phyloP scores from a whole-genome alignment of 2,113 vertebrate genomes.

The Orycteropus afer region DNA sequence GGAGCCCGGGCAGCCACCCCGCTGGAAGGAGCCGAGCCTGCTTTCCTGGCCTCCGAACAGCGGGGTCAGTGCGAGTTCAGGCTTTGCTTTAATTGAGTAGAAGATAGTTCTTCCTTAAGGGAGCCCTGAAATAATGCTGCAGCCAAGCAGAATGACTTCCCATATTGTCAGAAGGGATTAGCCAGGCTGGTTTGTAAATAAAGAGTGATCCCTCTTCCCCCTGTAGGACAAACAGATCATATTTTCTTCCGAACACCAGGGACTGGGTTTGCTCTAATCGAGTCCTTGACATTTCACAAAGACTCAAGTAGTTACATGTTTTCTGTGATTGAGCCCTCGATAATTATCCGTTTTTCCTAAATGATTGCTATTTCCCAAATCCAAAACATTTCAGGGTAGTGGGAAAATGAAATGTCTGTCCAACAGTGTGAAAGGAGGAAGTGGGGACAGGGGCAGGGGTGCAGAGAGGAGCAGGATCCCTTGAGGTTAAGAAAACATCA shows the following conservation, averaged over 20 bases:
- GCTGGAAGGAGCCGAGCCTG: constrained; percentile 60
- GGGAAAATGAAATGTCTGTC: constrained; percentile 54
- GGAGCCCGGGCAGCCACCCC: constrained; percentile 63
- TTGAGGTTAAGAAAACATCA: not conserved
- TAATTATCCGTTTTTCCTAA: constrained; percentile 83
- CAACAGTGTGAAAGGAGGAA: not conserved
- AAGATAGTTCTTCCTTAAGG: constrained; percentile 83
- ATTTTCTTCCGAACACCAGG: constrained; percentile 76
- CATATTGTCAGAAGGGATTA: constrained; percentile 84
- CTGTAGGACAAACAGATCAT: constrained; percentile 75
- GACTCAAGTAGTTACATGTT: constrained; percentile 82
- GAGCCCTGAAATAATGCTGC: constrained; percentile 73
- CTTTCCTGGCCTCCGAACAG: constrained; percentile 64
- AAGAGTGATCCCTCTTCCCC: constrained; percentile 77
- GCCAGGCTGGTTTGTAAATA: constrained; percentile 80
- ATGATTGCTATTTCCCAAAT: constrained; percentile 78
- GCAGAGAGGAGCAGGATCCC: not conserved
- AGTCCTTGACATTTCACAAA: constrained; percentile 81
- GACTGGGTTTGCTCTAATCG: constrained; percentile 77
- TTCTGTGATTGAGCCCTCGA: constrained; percentile 76
- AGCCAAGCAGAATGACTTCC: constrained; percentile 79
- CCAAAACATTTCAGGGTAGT: constrained; percentile 46
- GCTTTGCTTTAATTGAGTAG: constrained; percentile 86
- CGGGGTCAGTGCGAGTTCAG: constrained; percentile 83
- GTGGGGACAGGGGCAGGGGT: accelerated